Base-by-base conservation (phyloP, 1,140 invertebrate genomes). In the Asbolus verrucosus region DNA sequence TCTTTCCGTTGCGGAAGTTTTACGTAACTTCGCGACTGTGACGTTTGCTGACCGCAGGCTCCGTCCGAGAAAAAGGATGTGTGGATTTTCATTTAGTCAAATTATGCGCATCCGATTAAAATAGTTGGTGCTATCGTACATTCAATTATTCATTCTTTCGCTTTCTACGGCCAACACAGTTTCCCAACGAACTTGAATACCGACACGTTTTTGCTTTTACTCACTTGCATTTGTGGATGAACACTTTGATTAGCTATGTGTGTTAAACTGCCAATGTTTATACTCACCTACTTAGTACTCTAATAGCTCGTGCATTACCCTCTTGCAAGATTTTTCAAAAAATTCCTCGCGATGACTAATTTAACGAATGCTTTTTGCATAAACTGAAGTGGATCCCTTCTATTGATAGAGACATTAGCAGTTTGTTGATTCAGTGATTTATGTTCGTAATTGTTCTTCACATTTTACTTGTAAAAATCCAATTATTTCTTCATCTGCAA, bases 191-290 rank as follows among this genome's bases (percentile, higher is more conserved):
- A 43, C n/a, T 60, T 38, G 38, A 36, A 68, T 68, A 19, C 66
- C 66, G n/a, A 59, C 66, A 68, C 66, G 66, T 68, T 68, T 24
- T 60, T 59, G 31, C 43, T 67, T 67, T 67, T 63, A 63, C 61
- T 11, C 39, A 39, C 46, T 54, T 54, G 46, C 46, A 54, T 54
- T 54, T 24, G 46, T 54, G 46, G 46, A 54, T 54, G 46, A 54
- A 54, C 46, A 54, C 21, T 54, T 54, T 21, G 21, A 27, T 54
- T 54, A 54, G 46, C 13, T 13, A 54, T 46, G 41, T 19, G 41
- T 46, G 41, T 46, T 46, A n/a, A 46, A 46, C 41, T 46, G 18
- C n/a, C n/a, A 46, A 46, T 46, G 19, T 27, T 3, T 8, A 27
- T 8, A 27, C 24, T 8, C 24, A 27, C n/a, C n/a, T n/a, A n/a